Evolutionary conservation across 2,113 vertebrate species (phyloP), one percentile per base, ranked within the genome.

Genomic region (Mus musculus): DNA sequence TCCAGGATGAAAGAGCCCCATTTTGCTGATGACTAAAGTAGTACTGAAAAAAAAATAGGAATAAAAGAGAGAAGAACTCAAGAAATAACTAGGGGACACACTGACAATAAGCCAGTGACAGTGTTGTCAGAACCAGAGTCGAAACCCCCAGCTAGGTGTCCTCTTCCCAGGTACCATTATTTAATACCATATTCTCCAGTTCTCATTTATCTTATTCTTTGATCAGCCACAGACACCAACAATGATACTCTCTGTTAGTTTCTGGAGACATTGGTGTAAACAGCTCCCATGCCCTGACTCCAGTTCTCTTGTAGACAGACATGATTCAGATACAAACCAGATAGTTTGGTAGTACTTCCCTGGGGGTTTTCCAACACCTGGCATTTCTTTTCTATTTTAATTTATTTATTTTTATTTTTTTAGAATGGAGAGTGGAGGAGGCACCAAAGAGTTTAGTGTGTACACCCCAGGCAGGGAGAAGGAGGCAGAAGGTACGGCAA

Each of bases 21-120:
- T 26, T 88, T 85, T 89, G 42, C 81, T 94, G 88, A 52, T 7
- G 61, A 82, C 65, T 78, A 89, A 91, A 91, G 19, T 30, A 56
- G 81, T 42, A 56, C 0, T 24, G 49, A 72, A 85, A 85, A 73
- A 42, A 42, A 42, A 69, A 33, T 33, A 28, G 67, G 26, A 61
- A 46, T 20, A 20, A 19, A 3, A 22, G 28, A 61, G n/a, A 33
- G 28, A 89, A 33, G 10, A 75, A 61, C 30, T 30, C 9, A 26
- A 12, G 22, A 16, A 65, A 33, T 72, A 33, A 80, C 88, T 17
- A 85, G 71, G 78, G n/a, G 75, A 24, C 9, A 30, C 12, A 72
- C 0, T 20, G n/a, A 76, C 49, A 67, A 39, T 16, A 63, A 65
- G 5, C 4, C 78, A 7, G 4, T 13, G 76, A 56, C 28, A 14